phyloP scores from a whole-genome alignment of 2,888 invertebrate species.

The Amorpha juglandis region DNA sequence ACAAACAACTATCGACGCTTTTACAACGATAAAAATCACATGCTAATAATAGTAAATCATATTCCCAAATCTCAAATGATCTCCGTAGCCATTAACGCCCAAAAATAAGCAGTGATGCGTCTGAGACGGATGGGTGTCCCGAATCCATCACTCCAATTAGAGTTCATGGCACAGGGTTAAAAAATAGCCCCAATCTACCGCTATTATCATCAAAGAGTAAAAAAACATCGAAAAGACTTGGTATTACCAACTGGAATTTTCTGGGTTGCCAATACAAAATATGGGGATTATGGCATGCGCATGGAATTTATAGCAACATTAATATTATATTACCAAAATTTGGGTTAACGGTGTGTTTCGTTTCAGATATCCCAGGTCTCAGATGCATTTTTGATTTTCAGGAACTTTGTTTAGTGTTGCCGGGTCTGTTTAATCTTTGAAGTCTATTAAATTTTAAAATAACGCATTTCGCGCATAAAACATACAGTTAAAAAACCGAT shows the following conservation, averaged over 20 bases:
- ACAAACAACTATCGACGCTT: not conserved
- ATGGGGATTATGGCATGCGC: conserved; percentile 27
- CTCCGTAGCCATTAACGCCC: conserved; percentile 28
- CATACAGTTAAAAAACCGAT: too few species aligned
- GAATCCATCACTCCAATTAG: conserved; percentile 56
- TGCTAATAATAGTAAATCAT: conserved; percentile 19
- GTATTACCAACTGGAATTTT: conserved; percentile 25
- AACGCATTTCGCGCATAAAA: too few species aligned
- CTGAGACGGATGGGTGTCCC: conserved; percentile 42
- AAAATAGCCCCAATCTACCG: conserved; percentile 45
- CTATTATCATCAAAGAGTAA: conserved; percentile 50
- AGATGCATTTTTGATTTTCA: conserved; percentile 33
- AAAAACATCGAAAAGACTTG: conserved; percentile 29
- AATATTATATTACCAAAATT: conserved; percentile 35
- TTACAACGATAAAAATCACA: conserved; percentile 1
- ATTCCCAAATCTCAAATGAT: conserved; percentile 14
- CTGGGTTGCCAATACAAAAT: conserved; percentile 20
- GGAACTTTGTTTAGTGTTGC: conserved; percentile 32
- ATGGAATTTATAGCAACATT: conserved; percentile 37
- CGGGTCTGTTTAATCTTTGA: not conserved
- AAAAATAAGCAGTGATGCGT: conserved; percentile 38
- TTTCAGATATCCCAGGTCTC: conserved; percentile 31
- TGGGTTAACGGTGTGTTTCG: conserved; percentile 39
- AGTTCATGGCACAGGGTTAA: conserved; percentile 76
- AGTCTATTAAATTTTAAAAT: too few species aligned